These are phyloP conservation scores for Ciconia maguari DNA, from an alignment of 2,113 vertebrate genomes.

Conservation along the genomic window DNA sequence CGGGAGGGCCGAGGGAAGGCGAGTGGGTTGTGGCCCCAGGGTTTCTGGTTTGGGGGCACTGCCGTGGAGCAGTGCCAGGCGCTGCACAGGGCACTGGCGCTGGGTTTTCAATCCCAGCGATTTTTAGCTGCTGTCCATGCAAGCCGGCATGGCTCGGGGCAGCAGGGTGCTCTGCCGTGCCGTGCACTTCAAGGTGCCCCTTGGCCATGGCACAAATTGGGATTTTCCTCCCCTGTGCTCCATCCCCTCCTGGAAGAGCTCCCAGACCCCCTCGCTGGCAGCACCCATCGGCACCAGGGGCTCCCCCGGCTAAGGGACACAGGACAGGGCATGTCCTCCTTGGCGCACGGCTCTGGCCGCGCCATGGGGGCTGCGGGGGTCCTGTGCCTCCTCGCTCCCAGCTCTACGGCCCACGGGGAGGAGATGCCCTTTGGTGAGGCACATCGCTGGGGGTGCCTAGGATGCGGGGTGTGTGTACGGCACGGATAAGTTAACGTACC, in stretches of 20 bases:
- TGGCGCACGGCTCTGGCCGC: rapidly evolving
- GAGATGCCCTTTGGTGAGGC: not conserved
- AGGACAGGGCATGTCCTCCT: not conserved
- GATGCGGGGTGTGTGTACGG: rapidly evolving
- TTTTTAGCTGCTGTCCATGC: rapidly evolving
- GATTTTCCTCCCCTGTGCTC: not conserved
- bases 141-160: rapidly evolving
- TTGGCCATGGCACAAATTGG: not conserved
- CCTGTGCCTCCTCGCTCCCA: not conserved
- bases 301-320: rapidly evolving
- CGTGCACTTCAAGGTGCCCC: not conserved
- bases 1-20: rapidly evolving
- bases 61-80: not conserved
- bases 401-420: not conserved
- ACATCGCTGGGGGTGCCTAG: rapidly evolving
- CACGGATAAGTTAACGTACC: rapidly evolving
- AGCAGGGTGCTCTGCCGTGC: not conserved
- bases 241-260: not conserved
- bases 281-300: rapidly evolving
- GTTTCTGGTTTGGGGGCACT: not conserved
- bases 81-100: rapidly evolving
- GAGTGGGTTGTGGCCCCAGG: rapidly evolving
- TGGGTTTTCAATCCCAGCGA: not conserved
- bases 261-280: rapidly evolving
- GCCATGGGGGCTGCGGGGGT: not conserved